Conservation (phyloP, 2,113 vertebrate species). For the Pristiophorus japonicus region DNA sequence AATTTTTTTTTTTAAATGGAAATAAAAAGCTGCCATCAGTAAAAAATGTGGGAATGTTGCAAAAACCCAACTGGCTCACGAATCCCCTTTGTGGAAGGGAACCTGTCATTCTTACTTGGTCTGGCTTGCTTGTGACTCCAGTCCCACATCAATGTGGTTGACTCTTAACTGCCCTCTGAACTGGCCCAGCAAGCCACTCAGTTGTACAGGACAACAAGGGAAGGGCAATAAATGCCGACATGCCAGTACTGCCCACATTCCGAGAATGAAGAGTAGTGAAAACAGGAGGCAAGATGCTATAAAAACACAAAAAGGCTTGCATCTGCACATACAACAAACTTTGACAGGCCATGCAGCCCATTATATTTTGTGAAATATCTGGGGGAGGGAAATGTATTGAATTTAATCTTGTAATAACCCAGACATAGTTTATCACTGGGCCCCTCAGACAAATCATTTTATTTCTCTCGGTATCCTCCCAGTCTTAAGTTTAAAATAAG, state of each 20-base stretch:
- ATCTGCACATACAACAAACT: neutral
- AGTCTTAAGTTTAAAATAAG: neutral
- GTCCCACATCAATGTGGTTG: neutral
- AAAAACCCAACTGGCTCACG: neutral
- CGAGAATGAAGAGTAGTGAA: neutral
- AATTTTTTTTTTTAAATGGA: too few relatives aligned
- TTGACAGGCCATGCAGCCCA: neutral
- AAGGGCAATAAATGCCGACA: neutral
- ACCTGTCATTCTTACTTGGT: neutral
- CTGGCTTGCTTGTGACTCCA: neutral
- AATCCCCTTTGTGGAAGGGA: neutral
- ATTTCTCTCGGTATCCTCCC: neutral
- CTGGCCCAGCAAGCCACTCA: neutral
- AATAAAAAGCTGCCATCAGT: neutral
- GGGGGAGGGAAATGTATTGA: neutral
- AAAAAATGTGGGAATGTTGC: neutral
- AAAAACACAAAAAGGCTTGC: neutral
- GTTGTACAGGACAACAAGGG: neutral
- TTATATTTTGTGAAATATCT: neutral
- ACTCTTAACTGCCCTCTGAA: neutral
- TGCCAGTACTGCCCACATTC: neutral
- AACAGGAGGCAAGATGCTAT: neutral
- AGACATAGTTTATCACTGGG: too few relatives aligned
- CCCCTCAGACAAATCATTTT: neutral
- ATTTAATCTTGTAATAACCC: neutral